Conservation (phyloP, 2,113 vertebrate species). For the Dascyllus trimaculatus region DNA sequence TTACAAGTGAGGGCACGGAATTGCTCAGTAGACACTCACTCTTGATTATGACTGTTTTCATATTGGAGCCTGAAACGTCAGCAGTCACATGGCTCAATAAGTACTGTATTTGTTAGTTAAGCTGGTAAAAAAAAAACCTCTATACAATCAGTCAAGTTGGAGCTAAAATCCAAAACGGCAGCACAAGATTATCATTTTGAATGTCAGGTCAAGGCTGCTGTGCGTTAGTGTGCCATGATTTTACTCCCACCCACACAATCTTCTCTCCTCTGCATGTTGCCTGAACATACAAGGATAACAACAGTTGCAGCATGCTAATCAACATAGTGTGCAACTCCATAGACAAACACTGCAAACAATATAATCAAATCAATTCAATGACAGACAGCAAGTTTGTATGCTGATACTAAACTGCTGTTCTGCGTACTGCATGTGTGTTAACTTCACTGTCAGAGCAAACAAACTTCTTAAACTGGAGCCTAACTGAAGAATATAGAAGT, state of each 20-base stretch:
- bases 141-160: not conserved
- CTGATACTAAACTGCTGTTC: slow-evolving; percentile 17
- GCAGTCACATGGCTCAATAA: slow-evolving; percentile 11
- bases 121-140: slow-evolving; percentile 13
- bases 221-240: slow-evolving; percentile 2
- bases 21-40: slow-evolving; percentile 3
- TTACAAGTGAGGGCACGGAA: not conserved
- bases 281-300: slow-evolving; percentile 16
- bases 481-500: not conserved
- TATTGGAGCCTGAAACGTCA: not conserved
- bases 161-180: slow-evolving; percentile 30
- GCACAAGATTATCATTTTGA: slow-evolving; percentile 4
- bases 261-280: slow-evolving; percentile 30
- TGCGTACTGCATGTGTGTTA: slow-evolving; percentile 14
- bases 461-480: not conserved
- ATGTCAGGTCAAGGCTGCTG: not conserved
- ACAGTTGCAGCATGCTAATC: slow-evolving; percentile 39
- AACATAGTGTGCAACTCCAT: slow-evolving; percentile 20
- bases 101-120: slow-evolving; percentile 6
- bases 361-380: slow-evolving; percentile 24
- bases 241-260: not conserved
- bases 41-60: not conserved
- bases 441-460: not conserved
- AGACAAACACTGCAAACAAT: slow-evolving; percentile 36
- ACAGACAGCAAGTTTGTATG: not conserved